These are phyloP conservation scores for Eurystomus glaucurus DNA, from an alignment of 2,797 vertebrate species.

Conservation along the genomic window DNA sequence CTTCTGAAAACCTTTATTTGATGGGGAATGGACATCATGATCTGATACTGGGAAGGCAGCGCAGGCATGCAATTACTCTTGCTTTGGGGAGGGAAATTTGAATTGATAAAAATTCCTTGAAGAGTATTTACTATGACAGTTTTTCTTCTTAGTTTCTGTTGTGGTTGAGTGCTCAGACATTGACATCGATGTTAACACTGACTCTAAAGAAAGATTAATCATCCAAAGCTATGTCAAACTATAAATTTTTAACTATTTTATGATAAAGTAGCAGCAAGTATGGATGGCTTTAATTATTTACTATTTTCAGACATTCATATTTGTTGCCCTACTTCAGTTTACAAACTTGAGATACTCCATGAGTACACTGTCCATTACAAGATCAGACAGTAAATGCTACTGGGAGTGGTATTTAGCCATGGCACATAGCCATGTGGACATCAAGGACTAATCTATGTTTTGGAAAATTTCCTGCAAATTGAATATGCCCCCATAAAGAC, in stretches of 20 bases:
- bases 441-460: background rate
- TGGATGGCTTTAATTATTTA: background rate
- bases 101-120: background rate
- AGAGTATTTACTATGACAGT: background rate
- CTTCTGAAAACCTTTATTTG: background rate
- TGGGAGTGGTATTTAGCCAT: background rate
- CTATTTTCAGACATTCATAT: background rate
- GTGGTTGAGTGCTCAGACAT: background rate
- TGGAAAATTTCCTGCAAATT: background rate
- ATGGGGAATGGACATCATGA: background rate
- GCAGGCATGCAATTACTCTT: background rate
- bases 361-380: background rate
- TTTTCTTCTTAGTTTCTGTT: background rate
- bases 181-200: background rate
- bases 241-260: background rate
- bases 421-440: background rate
- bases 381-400: background rate
- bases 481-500: background rate
- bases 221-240: background rate
- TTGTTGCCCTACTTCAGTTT: background rate
- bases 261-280: background rate
- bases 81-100: background rate
- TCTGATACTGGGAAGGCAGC: background rate
- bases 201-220: background rate
- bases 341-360: background rate